Conservation (phyloP, 2,113 vertebrate genomes). For the Athene noctua region DNA sequence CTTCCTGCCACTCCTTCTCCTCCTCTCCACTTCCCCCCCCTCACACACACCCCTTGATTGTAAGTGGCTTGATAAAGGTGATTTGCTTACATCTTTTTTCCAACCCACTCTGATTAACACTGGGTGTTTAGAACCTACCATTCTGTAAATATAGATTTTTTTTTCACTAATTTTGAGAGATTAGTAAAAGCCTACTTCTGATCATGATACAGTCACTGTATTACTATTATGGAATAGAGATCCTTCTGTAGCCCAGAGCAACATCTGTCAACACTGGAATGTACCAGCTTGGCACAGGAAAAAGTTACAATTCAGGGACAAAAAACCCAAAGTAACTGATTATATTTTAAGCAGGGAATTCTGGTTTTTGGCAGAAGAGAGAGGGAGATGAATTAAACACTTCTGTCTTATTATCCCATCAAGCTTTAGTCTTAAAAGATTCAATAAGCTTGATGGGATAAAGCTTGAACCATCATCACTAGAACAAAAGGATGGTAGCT, state of each 20-base stretch:
- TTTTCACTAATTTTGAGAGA: neutral
- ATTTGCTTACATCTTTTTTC: neutral
- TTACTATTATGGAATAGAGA: neutral
- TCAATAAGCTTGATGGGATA: too few relatives aligned
- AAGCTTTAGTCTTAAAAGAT: neutral
- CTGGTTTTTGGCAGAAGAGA: neutral
- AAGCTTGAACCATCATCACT: neutral
- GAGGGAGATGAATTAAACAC: neutral
- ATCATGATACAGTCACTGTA: too few relatives aligned
- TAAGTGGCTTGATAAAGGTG: neutral
- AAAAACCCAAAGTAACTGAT: neutral
- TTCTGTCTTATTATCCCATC: neutral
- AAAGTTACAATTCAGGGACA: neutral
- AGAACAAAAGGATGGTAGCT: conserved; percentile 8
- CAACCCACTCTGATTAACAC: neutral
- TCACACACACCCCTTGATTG: neutral
- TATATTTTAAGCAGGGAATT: neutral
- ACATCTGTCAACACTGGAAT: neutral
- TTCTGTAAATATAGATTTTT: neutral
- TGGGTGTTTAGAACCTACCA: neutral
- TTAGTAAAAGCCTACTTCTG: neutral
- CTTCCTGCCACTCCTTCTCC: neutral
- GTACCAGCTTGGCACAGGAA: neutral
- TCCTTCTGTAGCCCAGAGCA: neutral
- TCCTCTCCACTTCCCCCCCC: too few relatives aligned